Evolutionary conservation across 1,140 invertebrate genomes (phyloP).

Genomic region (Palaemon carinicauda): DNA sequence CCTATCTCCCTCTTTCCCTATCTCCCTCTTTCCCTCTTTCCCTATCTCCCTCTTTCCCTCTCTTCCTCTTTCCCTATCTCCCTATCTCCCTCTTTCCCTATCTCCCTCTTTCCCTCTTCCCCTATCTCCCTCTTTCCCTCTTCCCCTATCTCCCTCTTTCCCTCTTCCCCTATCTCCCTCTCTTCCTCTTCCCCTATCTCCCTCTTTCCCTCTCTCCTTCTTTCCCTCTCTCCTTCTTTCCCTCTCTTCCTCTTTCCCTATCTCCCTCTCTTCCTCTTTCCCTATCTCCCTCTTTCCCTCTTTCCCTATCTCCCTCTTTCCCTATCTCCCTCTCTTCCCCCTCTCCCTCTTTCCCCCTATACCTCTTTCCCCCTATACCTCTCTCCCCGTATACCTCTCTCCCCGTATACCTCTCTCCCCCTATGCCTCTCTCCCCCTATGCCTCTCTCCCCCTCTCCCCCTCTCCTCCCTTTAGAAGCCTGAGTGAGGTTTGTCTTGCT

Average conservation of each 20-base stretch:
- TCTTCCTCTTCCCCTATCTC: background rate
- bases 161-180: background rate
- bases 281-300: background rate
- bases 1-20: background rate
- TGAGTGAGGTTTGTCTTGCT: too few relatives aligned
- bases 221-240: background rate
- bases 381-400: too few relatives aligned
- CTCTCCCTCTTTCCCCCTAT: too few relatives aligned
- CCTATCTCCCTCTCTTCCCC: too few relatives aligned
- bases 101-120: background rate
- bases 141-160: background rate
- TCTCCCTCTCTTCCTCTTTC: background rate
- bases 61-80: background rate
- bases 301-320: too few relatives aligned
- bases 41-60: background rate
- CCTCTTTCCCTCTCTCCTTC: background rate
- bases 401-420: background rate
- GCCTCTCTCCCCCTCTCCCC: background rate
- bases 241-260: background rate
- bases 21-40: background rate
- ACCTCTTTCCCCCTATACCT: too few relatives aligned
- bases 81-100: background rate
- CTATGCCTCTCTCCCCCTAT: background rate
- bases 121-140: background rate
- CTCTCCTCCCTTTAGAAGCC: background rate